Evolutionary conservation across 2,888 invertebrate genomes (phyloP).

Genomic region (Aricia artaxerxes): DNA sequence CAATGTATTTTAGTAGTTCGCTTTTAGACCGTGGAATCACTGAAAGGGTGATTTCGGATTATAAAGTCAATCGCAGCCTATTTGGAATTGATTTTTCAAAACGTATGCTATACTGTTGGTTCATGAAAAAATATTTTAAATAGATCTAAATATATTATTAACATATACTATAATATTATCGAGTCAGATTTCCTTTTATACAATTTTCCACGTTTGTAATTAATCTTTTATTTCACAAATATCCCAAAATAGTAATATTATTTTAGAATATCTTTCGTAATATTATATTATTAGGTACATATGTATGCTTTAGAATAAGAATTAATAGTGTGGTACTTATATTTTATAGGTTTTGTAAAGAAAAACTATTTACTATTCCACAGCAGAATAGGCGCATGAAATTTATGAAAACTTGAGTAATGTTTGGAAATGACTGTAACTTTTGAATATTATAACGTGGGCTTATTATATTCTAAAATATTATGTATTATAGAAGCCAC

Average conservation of each 20-base stretch:
- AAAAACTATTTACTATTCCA: neutral
- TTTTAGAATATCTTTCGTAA: too few relatives aligned
- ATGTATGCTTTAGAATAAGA: neutral
- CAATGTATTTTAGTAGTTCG: neutral
- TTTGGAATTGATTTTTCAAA: neutral
- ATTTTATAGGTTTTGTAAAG: neutral
- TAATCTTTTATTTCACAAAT: too few relatives aligned
- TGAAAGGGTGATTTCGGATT: neutral
- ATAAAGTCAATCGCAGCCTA: neutral
- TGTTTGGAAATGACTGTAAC: conserved; percentile 41
- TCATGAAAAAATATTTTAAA: too few relatives aligned
- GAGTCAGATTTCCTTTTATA: neutral
- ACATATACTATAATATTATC: neutral
- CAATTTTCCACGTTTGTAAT: too few relatives aligned
- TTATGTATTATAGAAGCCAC: too few relatives aligned
- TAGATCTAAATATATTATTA: too few relatives aligned
- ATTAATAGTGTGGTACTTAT: neutral
- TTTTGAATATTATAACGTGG: too few relatives aligned
- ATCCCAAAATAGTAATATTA: too few relatives aligned
- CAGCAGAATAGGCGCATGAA: conserved; percentile 40
- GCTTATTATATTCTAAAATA: too few relatives aligned
- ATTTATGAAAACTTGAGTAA: conserved; percentile 61
- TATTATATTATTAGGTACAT: too few relatives aligned
- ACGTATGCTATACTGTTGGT: neutral
- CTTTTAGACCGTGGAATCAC: neutral